Percentiles rank a stretch among this genome's conserved stretches.
Evolutionary conservation across 2,888 invertebrate species (phyloP).

Genomic region (Eupithecia vulgata): DNA sequence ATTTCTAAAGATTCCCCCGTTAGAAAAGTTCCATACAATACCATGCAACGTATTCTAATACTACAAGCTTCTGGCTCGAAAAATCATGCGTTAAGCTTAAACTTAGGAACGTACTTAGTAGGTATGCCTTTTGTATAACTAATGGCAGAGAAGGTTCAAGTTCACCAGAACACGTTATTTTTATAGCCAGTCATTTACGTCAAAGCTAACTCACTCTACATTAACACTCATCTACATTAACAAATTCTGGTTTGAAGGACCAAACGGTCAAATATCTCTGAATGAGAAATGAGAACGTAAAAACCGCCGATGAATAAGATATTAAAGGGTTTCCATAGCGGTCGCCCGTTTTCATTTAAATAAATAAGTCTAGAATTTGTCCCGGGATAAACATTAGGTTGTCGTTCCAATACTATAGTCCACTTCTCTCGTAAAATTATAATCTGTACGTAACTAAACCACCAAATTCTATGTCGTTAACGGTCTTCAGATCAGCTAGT

Average conservation of each 20-base stretch:
- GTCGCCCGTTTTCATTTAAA: slow-evolving; percentile 27
- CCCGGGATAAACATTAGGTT: neutral
- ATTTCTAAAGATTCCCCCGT: neutral
- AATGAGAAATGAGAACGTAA: slow-evolving; percentile 16
- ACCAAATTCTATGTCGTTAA: no score
- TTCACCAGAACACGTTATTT: neutral
- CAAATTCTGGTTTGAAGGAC: neutral
- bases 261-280: slow-evolving; percentile 20
- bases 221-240: slow-evolving; percentile 14
- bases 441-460: no score
- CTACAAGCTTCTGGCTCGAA: no score
- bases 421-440: neutral
- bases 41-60: neutral
- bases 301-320: slow-evolving; percentile 26
- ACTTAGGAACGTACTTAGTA: no score
- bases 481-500: no score
- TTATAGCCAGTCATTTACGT: slow-evolving; percentile 2
- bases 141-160: neutral
- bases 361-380: slow-evolving; percentile 18
- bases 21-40: neutral
- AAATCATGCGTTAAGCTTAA: no score
- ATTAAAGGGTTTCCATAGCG: slow-evolving; percentile 16
- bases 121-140: neutral
- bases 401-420: neutral
- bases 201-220: no score